Conservation (phyloP, 2,797 vertebrate species). For the Takifugu rubripes region DNA sequence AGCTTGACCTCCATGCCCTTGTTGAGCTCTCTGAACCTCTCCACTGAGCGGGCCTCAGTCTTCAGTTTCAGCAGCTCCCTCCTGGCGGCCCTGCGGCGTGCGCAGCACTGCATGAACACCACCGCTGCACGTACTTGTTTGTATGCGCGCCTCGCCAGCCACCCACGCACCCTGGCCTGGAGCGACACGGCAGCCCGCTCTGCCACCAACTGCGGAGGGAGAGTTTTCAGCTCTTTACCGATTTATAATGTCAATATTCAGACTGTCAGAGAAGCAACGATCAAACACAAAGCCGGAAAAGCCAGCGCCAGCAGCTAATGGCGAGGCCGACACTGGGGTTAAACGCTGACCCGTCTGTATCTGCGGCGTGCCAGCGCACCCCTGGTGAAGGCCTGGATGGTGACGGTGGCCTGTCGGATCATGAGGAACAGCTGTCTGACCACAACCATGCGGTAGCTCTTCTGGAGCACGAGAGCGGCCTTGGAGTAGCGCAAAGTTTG, state of each 20-base stretch:
- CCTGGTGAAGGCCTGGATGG: conserved; percentile 76
- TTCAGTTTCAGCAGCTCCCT: conserved; percentile 72
- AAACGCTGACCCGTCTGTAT: conserved; percentile 60
- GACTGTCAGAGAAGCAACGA: background rate
- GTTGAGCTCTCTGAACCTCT: conserved; percentile 79
- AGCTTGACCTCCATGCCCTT: conserved; percentile 81
- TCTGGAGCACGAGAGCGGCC: conserved; percentile 78
- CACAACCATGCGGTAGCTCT: conserved; percentile 68
- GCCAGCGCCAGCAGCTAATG: background rate
- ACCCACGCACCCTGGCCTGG: conserved; percentile 73
- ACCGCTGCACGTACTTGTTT: conserved; percentile 49
- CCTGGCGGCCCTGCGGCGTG: conserved; percentile 70
- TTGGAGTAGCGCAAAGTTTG: conserved; percentile 61
- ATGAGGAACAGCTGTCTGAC: conserved; percentile 60
- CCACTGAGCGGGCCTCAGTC: conserved; percentile 72
- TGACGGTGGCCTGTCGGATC: conserved; percentile 61
- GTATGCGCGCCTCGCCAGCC: conserved; percentile 67
- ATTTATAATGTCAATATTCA: background rate
- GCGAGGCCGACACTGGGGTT: background rate
- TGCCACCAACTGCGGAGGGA: conserved; percentile 50
- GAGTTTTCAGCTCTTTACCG: background rate
- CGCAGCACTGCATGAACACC: conserved; percentile 79
- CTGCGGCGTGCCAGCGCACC: conserved; percentile 58
- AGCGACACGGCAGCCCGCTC: conserved; percentile 65
- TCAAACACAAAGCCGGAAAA: background rate